Evolutionary conservation across 2,797 vertebrate genomes (phyloP).

Genomic region (Vultur gryphus): DNA sequence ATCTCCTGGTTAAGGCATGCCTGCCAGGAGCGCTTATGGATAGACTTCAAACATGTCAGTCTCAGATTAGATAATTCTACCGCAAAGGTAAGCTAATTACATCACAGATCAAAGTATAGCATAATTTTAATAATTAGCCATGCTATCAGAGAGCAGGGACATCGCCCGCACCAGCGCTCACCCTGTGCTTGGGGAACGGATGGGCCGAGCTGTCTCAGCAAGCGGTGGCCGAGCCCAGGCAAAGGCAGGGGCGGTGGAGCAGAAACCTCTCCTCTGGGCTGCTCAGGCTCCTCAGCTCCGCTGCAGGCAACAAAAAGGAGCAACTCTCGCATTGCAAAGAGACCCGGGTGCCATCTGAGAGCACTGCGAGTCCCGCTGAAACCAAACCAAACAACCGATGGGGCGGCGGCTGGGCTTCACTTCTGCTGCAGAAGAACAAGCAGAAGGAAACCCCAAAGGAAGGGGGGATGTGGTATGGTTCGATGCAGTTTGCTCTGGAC

Average conservation of each 20-base stretch:
- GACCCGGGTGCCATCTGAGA: not conserved
- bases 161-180: accelerated
- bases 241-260: not conserved
- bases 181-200: accelerated
- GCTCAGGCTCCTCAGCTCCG: not conserved
- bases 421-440: not conserved
- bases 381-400: accelerated
- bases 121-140: not conserved
- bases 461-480: not conserved
- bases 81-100: not conserved
- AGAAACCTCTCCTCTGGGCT: not conserved
- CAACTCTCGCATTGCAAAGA: not conserved
- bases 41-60: not conserved
- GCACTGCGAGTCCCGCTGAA: not conserved
- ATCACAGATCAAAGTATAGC: conserved; percentile 9
- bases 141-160: not conserved
- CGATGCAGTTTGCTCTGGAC: not conserved
- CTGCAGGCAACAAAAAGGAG: not conserved
- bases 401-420: accelerated
- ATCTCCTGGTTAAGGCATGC: not conserved
- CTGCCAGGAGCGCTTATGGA: not conserved
- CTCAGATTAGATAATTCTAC: not conserved
- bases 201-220: accelerated
- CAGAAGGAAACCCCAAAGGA: not conserved
- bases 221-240: not conserved